These are phyloP conservation scores for Leguminivora glycinivorella DNA, from an alignment of 1,140 invertebrate genomes.

Conservation along the genomic window DNA sequence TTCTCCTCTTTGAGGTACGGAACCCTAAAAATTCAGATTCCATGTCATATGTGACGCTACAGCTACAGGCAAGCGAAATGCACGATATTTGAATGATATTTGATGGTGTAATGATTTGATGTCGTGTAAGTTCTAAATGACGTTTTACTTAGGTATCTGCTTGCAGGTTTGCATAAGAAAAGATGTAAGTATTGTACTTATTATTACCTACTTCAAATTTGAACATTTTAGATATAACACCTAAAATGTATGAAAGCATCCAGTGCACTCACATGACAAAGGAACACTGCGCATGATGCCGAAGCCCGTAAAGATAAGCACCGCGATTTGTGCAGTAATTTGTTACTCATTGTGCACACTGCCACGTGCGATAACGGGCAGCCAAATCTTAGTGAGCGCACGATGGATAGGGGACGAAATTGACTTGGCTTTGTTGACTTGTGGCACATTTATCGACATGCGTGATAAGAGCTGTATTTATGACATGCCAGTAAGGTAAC, in stretches of 20 bases:
- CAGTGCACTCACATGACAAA: slow-evolving; percentile 21
- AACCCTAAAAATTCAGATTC: too few relatives aligned
- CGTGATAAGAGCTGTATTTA: background rate
- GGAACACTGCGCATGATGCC: slow-evolving; percentile 33
- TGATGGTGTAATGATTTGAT: too few relatives aligned
- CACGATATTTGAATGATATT: too few relatives aligned
- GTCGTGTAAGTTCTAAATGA: too few relatives aligned
- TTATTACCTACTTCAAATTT: too few relatives aligned
- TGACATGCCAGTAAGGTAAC: background rate
- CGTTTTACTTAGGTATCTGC: too few relatives aligned
- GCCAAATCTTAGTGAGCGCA: slow-evolving; percentile 12
- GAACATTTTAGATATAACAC: background rate
- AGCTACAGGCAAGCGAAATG: too few relatives aligned
- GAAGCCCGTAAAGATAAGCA: slow-evolving; percentile 19
- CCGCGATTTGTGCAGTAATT: slow-evolving; percentile 43
- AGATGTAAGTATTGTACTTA: too few relatives aligned
- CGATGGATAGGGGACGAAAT: slow-evolving; percentile 2
- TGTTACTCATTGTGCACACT: slow-evolving; percentile 42
- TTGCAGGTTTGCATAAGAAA: background rate
- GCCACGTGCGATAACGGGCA: slow-evolving; percentile 37
- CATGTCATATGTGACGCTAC: too few relatives aligned
- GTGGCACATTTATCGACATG: slow-evolving; percentile 1
- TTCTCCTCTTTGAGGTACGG: too few relatives aligned
- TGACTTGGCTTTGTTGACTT: slow-evolving; percentile 12
- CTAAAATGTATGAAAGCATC: background rate